Evolutionary conservation across 2,888 invertebrate species (phyloP).

Genomic region (Patella caerulea): DNA sequence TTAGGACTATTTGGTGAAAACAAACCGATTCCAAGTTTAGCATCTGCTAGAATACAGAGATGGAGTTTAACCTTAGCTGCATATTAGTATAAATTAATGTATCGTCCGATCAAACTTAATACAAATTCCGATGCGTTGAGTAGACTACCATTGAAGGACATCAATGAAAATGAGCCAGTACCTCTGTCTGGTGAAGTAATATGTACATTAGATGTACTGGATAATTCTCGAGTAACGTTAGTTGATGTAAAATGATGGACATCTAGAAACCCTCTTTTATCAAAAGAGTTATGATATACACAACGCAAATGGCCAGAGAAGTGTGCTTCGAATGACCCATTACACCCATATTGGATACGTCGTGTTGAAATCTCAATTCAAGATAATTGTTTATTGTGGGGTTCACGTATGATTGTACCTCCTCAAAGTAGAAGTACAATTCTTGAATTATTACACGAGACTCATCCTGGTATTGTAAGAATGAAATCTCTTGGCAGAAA

Average conservation of each 20-base stretch:
- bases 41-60: neutral
- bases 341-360: neutral
- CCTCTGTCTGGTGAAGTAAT: neutral
- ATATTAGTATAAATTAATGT: neutral
- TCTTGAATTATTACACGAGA: conserved; percentile 24
- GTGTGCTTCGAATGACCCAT: neutral
- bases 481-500: conserved; percentile 22
- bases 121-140: too few relatives aligned
- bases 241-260: neutral
- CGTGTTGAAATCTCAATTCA: neutral
- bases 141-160: too few relatives aligned
- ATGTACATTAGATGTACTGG: neutral
- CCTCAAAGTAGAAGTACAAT: neutral
- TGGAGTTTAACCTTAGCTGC: conserved; percentile 3
- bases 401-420: conserved; percentile 24
- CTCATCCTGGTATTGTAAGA: conserved; percentile 29
- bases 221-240: neutral
- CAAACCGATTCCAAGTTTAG: conserved; percentile 3
- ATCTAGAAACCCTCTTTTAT: neutral
- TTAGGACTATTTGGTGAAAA: conserved; percentile 12
- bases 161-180: too few relatives aligned
- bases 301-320: neutral
- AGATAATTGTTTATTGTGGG: conserved; percentile 31
- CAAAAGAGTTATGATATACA: neutral
- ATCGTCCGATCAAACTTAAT: too few relatives aligned